Conservation (phyloP, 2,113 vertebrate species). For the Zosterops borbonicus region DNA sequence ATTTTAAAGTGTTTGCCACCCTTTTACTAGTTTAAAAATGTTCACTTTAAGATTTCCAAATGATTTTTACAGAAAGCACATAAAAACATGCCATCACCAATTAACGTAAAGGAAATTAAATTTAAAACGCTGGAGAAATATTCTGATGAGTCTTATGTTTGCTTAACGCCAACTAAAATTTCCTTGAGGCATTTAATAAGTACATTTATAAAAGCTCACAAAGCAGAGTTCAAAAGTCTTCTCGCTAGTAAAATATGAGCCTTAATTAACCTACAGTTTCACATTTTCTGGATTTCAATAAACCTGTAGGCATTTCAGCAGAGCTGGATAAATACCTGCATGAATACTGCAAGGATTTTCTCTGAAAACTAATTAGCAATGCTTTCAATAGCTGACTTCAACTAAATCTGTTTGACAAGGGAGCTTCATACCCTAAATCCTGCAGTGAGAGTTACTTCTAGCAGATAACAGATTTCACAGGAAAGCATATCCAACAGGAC, state of each 20-base stretch:
- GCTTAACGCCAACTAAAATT: constrained; percentile 39
- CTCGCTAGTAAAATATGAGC: constrained; percentile 59
- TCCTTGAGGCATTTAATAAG: constrained; percentile 66
- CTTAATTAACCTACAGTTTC: constrained; percentile 69
- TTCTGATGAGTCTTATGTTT: constrained; percentile 48
- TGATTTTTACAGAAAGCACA: constrained; percentile 24
- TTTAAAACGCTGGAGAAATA: constrained; percentile 48
- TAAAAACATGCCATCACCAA: not conserved
- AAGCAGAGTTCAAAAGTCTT: constrained; percentile 63
- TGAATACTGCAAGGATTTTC: constrained; percentile 58
- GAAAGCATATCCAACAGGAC: not conserved
- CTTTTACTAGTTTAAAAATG: not conserved
- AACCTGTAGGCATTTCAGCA: constrained; percentile 63
- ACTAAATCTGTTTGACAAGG: constrained; percentile 43
- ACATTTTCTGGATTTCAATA: constrained; percentile 69
- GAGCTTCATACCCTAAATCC: constrained; percentile 42
- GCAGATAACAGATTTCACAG: constrained; percentile 14
- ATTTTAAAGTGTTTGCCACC: not conserved
- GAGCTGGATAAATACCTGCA: constrained; percentile 71
- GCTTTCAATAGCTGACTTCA: constrained; percentile 52
- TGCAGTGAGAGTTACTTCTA: constrained; percentile 27
- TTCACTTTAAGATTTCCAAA: not conserved
- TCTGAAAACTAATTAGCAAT: constrained; percentile 68
- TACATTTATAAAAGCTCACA: constrained; percentile 66
- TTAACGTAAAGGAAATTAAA: constrained; percentile 53